phyloP scores from a whole-genome alignment of 2,888 invertebrate species.

The Euphydryas editha region DNA sequence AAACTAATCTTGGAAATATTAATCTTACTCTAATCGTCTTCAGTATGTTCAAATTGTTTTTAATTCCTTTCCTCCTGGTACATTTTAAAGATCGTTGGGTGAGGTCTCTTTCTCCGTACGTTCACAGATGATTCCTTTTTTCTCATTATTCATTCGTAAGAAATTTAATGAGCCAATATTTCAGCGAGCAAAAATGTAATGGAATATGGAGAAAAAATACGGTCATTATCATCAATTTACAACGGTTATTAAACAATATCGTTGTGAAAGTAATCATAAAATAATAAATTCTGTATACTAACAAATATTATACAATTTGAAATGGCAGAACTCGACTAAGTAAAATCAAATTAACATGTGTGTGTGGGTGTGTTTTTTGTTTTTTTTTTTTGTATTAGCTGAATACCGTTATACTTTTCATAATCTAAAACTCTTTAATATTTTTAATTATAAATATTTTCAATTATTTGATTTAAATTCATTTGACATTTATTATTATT shows the following conservation, averaged over 20 bases:
- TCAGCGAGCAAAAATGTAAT: constrained; percentile 20
- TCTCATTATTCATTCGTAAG: constrained; percentile 10
- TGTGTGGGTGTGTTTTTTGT: too few relatives aligned
- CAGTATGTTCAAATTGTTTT: not conserved
- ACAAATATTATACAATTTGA: too few relatives aligned
- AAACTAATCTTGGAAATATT: not conserved
- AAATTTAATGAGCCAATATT: constrained; percentile 18
- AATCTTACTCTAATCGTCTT: too few relatives aligned
- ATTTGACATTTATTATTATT: too few relatives aligned
- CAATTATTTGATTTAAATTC: too few relatives aligned
- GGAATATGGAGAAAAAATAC: constrained; percentile 1
- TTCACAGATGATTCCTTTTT: constrained; percentile 11
- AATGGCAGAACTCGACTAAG: too few relatives aligned
- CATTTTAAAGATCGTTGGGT: not conserved
- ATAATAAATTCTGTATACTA: not conserved
- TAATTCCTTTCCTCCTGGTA: not conserved
- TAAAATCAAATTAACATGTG: too few relatives aligned
- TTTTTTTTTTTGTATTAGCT: too few relatives aligned
- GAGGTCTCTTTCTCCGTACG: not conserved
- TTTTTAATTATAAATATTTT: too few relatives aligned
- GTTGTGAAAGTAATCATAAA: not conserved
- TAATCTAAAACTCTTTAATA: too few relatives aligned
- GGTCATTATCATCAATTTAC: not conserved
- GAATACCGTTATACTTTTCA: too few relatives aligned
- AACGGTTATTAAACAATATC: not conserved